A percentile compares a stretch with the other conserved stretches of the same genome.
phyloP scores from a whole-genome alignment of 1,140 invertebrate species.

The Drosophila biarmipes region DNA sequence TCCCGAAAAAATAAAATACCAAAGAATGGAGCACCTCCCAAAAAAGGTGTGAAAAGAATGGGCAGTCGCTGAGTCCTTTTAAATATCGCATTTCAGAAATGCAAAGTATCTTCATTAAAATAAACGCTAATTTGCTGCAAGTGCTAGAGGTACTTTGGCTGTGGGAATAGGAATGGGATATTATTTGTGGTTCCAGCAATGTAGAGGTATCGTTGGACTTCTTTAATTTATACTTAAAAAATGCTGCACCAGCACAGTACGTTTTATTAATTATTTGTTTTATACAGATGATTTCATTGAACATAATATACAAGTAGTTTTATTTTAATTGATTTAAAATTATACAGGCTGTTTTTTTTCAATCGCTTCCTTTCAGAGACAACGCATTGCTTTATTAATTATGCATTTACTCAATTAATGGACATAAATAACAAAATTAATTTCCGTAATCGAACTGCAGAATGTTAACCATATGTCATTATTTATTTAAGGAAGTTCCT shows the following conservation, averaged over 20 bases:
- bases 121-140: slow-evolving; percentile 28
- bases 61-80: slow-evolving; percentile 23
- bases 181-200: not conserved
- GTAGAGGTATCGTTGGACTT: not conserved
- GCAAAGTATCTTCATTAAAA: slow-evolving; percentile 46
- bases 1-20: slow-evolving; percentile 2
- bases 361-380: not conserved
- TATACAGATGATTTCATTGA: no score
- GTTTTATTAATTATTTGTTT: no score
- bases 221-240: not conserved
- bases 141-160: not conserved
- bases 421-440: slow-evolving; percentile 13
- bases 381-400: slow-evolving; percentile 21
- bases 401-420: slow-evolving; percentile 10
- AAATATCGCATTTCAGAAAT: slow-evolving; percentile 35
- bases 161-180: not conserved
- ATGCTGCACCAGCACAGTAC: no score
- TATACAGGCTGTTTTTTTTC: no score
- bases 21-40: not conserved
- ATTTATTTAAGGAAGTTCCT: not conserved
- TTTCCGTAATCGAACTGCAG: not conserved
- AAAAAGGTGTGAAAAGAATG: slow-evolving; percentile 38
- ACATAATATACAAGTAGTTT: no score
- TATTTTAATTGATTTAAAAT: no score
- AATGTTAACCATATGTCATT: not conserved